Percentiles rank a stretch among this genome's conserved stretches.
Conservation (phyloP, 2,113 vertebrate species). For the Mirounga angustirostris region DNA sequence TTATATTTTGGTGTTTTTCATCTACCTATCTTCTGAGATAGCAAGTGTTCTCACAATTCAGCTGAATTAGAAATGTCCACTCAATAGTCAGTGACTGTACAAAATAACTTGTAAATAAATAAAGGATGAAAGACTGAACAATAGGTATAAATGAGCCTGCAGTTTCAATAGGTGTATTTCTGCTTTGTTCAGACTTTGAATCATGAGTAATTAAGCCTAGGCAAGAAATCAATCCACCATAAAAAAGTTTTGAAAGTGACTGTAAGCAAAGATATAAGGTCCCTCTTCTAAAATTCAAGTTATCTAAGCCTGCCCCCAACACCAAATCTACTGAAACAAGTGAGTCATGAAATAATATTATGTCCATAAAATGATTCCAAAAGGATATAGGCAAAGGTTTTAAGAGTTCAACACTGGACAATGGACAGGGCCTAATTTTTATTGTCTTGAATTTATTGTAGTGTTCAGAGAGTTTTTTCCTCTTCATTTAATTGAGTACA, state of each 20-base stretch:
- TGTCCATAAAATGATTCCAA: background rate
- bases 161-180: background rate
- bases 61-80: background rate
- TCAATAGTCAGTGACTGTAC: background rate
- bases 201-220: slow-evolving; percentile 51
- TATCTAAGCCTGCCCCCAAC: background rate
- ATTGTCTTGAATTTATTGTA: background rate
- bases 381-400: slow-evolving; percentile 7
- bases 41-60: background rate
- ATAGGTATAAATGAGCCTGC: background rate
- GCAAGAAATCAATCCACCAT: background rate
- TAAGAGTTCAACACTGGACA: background rate
- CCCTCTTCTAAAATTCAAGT: background rate
- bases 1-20: background rate
- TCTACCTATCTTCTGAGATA: background rate
- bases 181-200: slow-evolving; percentile 18
- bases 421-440: background rate
- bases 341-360: slow-evolving; percentile 16
- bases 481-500: slow-evolving; percentile 41
- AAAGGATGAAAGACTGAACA: background rate
- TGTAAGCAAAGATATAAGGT: background rate
- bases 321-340: slow-evolving; percentile 19
- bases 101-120: slow-evolving; percentile 45
- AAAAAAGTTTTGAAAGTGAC: background rate
- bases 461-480: background rate